Evolutionary conservation across 35 echinoderm and acorn worm genomes (phyloP).

Genomic region (Ophioderma brevispina): DNA sequence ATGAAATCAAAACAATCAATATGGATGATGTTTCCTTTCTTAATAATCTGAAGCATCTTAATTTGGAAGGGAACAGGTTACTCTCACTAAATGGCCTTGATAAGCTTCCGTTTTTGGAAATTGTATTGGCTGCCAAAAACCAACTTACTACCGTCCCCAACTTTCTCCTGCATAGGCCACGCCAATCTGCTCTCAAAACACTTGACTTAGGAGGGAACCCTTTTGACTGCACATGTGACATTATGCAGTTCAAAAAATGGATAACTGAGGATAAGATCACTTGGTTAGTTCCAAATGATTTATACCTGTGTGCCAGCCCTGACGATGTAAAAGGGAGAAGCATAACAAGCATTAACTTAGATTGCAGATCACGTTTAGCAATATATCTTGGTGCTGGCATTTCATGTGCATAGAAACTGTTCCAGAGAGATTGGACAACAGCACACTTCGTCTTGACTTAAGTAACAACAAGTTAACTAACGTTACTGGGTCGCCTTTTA

Average conservation of each 20-base stretch:
- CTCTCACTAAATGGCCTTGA: neutral
- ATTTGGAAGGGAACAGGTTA: neutral
- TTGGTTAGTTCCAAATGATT: neutral
- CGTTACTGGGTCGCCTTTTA: neutral
- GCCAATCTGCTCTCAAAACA: neutral
- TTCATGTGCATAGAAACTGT: neutral
- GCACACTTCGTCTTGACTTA: neutral
- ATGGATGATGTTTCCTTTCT: neutral
- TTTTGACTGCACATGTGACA: neutral
- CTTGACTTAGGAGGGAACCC: neutral
- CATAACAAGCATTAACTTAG: neutral
- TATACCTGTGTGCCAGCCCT: neutral
- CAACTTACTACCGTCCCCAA: neutral
- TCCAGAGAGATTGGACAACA: no score
- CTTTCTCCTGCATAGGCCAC: neutral
- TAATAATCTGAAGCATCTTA: neutral
- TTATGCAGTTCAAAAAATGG: neutral
- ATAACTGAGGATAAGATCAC: neutral
- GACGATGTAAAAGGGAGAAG: neutral
- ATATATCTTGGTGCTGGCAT: neutral
- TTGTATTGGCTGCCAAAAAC: neutral
- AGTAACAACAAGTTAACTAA: neutral
- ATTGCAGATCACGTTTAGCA: neutral
- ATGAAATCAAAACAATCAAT: neutral
- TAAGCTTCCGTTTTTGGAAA: neutral